Percentiles rank a stretch among this genome's conserved stretches.
phyloP scores from a whole-genome alignment of 1,140 invertebrate species.

The Dreissena rostriformis region DNA sequence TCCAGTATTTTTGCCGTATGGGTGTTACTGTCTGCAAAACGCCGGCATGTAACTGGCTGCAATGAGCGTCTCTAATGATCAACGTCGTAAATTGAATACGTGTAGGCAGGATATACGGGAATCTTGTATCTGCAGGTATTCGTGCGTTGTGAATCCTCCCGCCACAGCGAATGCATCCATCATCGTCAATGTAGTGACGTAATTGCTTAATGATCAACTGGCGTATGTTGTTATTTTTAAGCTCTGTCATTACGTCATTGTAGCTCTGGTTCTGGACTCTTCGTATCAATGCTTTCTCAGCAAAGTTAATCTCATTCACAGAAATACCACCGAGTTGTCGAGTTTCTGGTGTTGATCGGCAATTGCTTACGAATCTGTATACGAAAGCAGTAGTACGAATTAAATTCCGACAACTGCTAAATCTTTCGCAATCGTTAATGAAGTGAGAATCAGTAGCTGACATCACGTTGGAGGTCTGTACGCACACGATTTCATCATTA shows the following conservation, averaged over 20 bases:
- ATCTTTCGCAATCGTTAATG: background rate
- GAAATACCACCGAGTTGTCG: background rate
- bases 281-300: background rate
- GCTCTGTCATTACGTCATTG: background rate
- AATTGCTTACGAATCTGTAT: too few relatives aligned
- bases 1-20: conserved; percentile 27
- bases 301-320: background rate
- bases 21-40: background rate
- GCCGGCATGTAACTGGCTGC: conserved; percentile 9
- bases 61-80: conserved; percentile 14
- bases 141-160: background rate
- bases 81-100: background rate
- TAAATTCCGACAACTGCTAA: too few relatives aligned
- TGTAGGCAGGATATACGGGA: background rate
- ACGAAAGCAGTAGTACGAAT: too few relatives aligned
- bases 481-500: background rate
- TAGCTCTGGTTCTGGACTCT: background rate
- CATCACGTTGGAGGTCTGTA: background rate
- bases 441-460: background rate
- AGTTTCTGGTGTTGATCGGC: background rate
- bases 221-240: background rate
- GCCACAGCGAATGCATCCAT: conserved; percentile 9
- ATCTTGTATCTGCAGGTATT: background rate
- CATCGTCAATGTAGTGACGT: background rate
- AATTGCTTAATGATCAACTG: background rate